Conservation (phyloP, 2,888 invertebrate species). For the Amblyjoppa fuscipennis region DNA sequence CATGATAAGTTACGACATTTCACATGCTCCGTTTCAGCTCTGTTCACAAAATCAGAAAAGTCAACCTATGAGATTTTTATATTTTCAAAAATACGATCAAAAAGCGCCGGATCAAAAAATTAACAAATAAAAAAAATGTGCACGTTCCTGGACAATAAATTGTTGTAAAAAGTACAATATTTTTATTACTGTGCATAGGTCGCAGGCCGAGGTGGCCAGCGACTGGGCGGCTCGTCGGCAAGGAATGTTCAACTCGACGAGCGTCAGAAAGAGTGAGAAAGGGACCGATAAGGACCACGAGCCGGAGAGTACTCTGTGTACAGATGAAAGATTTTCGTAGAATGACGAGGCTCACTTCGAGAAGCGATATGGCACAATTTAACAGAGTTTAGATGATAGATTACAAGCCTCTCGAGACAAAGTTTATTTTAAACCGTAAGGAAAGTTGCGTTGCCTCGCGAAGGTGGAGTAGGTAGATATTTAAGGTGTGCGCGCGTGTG, state of each 20-base stretch:
- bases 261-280: constrained; percentile 7
- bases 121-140: too few relatives aligned
- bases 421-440: constrained; percentile 51
- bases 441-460: constrained; percentile 40
- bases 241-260: constrained; percentile 42
- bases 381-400: constrained; percentile 65
- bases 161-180: too few relatives aligned
- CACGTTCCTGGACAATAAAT: too few relatives aligned
- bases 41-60: not conserved
- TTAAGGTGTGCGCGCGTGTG: constrained; percentile 8
- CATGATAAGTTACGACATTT: too few relatives aligned
- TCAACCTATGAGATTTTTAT: not conserved
- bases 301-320: constrained; percentile 11
- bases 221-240: not conserved
- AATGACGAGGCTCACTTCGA: constrained; percentile 60
- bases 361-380: constrained; percentile 57
- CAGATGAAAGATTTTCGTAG: constrained; percentile 57
- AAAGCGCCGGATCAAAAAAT: too few relatives aligned
- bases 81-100: too few relatives aligned
- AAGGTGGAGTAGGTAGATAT: constrained; percentile 53
- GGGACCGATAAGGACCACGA: constrained; percentile 38
- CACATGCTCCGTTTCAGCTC: too few relatives aligned
- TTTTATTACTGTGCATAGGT: not conserved
- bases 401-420: constrained; percentile 49
- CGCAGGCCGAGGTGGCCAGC: not conserved